Evolutionary conservation across 2,888 invertebrate genomes (phyloP).

Genomic region (Morpho helenor): DNA sequence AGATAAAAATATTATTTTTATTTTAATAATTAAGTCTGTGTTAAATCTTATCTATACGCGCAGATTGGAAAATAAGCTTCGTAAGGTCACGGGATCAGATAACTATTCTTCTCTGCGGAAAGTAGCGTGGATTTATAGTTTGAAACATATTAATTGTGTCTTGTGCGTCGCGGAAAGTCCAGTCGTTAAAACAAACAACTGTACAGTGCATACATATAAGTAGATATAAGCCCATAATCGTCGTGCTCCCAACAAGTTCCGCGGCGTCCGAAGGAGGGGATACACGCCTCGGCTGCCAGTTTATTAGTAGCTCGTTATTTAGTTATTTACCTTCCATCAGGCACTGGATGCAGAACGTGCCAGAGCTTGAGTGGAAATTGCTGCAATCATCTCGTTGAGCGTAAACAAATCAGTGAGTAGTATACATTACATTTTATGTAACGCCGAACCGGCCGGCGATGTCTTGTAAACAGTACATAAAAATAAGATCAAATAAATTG

Average conservation of each 20-base stretch:
- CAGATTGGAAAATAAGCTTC: too few relatives aligned
- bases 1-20: too few relatives aligned
- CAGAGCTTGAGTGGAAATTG: slow-evolving; percentile 61
- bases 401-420: slow-evolving; percentile 75
- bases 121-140: not conserved
- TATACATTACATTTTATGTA: slow-evolving; percentile 48
- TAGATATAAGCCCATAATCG: slow-evolving; percentile 45
- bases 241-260: slow-evolving; percentile 52
- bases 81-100: too few relatives aligned
- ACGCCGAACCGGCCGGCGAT: slow-evolving; percentile 33
- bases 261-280: slow-evolving; percentile 46
- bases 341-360: slow-evolving; percentile 61
- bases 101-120: too few relatives aligned
- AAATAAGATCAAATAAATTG: not conserved
- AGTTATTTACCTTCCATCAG: slow-evolving; percentile 32
- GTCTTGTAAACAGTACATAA: not conserved
- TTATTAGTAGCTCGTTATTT: slow-evolving; percentile 21
- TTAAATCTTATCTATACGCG: too few relatives aligned
- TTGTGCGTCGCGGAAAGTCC: slow-evolving; percentile 18
- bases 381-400: slow-evolving; percentile 75
- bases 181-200: slow-evolving; percentile 14
- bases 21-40: too few relatives aligned
- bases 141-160: not conserved
- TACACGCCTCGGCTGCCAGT: slow-evolving; percentile 40
- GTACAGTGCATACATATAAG: slow-evolving; percentile 7